Evolutionary conservation across 2,113 vertebrate genomes (phyloP).

Genomic region (Perognathus longimembris): DNA sequence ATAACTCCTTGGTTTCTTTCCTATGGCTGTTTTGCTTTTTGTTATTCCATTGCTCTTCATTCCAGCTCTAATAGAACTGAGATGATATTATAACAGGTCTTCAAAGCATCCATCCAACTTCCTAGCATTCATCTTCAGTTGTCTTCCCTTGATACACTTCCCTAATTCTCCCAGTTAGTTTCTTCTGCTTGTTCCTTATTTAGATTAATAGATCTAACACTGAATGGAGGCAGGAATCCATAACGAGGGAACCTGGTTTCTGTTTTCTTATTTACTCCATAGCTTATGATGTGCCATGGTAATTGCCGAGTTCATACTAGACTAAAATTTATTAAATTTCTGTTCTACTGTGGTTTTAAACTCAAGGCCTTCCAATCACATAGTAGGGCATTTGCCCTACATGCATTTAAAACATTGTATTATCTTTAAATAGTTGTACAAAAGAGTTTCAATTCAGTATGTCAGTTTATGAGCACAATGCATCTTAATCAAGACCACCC

Average conservation of each 20-base stretch:
- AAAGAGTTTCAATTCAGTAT: too few relatives aligned
- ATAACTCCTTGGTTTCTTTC: not conserved
- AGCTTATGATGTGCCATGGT: not conserved
- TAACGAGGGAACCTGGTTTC: not conserved
- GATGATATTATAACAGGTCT: not conserved
- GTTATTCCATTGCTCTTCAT: not conserved
- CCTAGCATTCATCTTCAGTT: not conserved
- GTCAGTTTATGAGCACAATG: too few relatives aligned
- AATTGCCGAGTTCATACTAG: not conserved
- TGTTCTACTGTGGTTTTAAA: too few relatives aligned
- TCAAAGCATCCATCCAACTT: not conserved
- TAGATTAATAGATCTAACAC: not conserved
- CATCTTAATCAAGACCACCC: too few relatives aligned
- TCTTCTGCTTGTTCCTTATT: not conserved
- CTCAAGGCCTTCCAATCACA: too few relatives aligned
- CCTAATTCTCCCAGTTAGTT: not conserved
- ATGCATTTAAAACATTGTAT: too few relatives aligned
- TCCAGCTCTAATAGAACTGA: not conserved
- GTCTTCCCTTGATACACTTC: not conserved
- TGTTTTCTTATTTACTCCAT: not conserved
- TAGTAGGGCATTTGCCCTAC: too few relatives aligned
- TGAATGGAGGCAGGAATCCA: too few relatives aligned
- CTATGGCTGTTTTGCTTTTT: not conserved
- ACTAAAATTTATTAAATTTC: too few relatives aligned
- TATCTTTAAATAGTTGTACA: too few relatives aligned